These are phyloP conservation scores for Mactra quadrangularis DNA, from an alignment of 1,140 invertebrate species.

Conservation along the genomic window DNA sequence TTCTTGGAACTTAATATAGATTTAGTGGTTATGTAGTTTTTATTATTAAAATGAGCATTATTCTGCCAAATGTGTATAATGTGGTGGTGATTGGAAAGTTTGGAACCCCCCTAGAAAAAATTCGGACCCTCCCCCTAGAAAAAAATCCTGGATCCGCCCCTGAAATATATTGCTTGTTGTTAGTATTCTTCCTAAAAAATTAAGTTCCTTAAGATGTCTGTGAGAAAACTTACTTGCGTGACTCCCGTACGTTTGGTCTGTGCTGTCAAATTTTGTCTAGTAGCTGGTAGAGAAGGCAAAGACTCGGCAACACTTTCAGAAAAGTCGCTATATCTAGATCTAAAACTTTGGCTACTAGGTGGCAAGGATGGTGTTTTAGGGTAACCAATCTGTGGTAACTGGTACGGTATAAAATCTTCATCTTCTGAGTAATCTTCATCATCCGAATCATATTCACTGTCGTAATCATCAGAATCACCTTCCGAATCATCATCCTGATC, in stretches of 20 bases:
- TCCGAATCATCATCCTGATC: slow-evolving; percentile 15
- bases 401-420: slow-evolving; percentile 44
- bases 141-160: too few species aligned
- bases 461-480: slow-evolving; percentile 14
- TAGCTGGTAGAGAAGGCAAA: slow-evolving; percentile 24
- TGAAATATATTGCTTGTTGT: too few species aligned
- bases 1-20: too few species aligned
- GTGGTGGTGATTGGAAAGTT: too few species aligned
- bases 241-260: slow-evolving; percentile 32
- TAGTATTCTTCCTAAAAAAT: too few species aligned
- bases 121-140: too few species aligned
- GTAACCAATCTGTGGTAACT: slow-evolving; percentile 51
- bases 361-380: slow-evolving; percentile 40
- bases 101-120: too few species aligned
- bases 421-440: slow-evolving; percentile 38
- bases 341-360: slow-evolving; percentile 50
- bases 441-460: slow-evolving; percentile 35
- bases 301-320: slow-evolving; percentile 38
- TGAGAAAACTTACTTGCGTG: slow-evolving; percentile 10
- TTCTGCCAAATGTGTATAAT: too few species aligned
- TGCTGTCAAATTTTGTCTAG: slow-evolving; percentile 21
- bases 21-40: too few species aligned
- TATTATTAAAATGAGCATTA: too few species aligned
- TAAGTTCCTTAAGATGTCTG: too few species aligned
- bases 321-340: slow-evolving; percentile 35